A percentile compares a stretch with the other conserved stretches of the same genome.
Evolutionary conservation across 2,797 vertebrate species (phyloP).

Genomic region (Gymnopithys bicolor): DNA sequence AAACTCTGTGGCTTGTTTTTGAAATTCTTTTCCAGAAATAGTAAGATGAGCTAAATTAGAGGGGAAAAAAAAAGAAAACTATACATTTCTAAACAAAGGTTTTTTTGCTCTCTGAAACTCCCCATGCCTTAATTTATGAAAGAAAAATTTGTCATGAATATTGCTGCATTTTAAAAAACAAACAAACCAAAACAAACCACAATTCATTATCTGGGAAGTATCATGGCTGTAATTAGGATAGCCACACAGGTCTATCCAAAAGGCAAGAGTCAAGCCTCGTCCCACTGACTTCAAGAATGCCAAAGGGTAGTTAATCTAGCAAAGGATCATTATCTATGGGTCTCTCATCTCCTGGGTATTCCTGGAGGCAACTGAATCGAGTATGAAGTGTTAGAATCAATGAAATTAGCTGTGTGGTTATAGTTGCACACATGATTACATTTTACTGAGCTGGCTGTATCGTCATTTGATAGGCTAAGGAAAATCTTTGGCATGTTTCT

Average conservation of each 20-base stretch:
- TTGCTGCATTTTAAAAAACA: neutral
- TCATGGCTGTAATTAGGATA: neutral
- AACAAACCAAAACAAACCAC: neutral
- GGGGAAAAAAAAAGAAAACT: neutral
- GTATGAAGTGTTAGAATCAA: neutral
- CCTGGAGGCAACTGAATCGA: neutral
- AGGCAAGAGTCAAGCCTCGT: neutral
- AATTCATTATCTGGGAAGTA: neutral
- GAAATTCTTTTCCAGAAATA: slow-evolving; percentile 6
- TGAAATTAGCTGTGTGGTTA: neutral
- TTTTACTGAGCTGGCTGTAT: neutral
- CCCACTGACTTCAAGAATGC: neutral
- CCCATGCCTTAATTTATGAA: neutral
- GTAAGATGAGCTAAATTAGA: neutral
- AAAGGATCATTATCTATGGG: neutral
- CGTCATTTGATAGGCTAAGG: neutral
- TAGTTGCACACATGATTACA: neutral
- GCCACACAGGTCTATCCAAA: neutral
- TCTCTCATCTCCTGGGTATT: neutral
- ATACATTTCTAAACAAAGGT: neutral
- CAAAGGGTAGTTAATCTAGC: neutral
- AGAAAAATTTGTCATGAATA: neutral
- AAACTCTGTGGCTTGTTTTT: neutral
- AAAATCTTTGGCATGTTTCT: neutral
- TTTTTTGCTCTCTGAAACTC: neutral